Evolutionary conservation across 2,888 invertebrate species (phyloP), one percentile per base, ranked within the genome.

Genomic region (Cosmorhoe ocellata): DNA sequence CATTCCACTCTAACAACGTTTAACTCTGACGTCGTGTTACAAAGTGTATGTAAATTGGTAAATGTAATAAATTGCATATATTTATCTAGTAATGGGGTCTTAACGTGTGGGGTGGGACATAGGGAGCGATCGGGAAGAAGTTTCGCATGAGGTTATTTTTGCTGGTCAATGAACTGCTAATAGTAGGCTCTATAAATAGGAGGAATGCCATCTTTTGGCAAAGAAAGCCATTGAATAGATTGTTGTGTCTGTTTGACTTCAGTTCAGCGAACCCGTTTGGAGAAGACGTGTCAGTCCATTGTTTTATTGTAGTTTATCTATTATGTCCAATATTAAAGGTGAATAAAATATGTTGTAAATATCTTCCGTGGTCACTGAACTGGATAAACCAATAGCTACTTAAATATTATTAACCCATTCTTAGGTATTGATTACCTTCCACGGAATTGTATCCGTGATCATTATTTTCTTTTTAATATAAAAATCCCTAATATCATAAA

Each of bases 41-140:
- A 76, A 77, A 84, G 80, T 85, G 71, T 88, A 90, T 90, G 89
- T 87, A 88, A 88, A 90, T 89, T 85, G 84, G 81, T 86, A 80
- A 87, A 88, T 84, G 82, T 88, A 83, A 89, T 88, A 88, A 88
- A 87, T 88, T 87, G 86, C 85, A 84, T 83, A 81, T 84, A 85
- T 87, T 88, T 86, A 84, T 81, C 79, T 78, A 66, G 79, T 84
- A 83, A 85, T 84, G 81, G 85, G 72, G 73, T 72, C 69, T 79
- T 84, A 81, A 82, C 74, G 74, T 66, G 66, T 58, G 68, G 85
- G 82, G 81, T 74, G 78, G 76, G 66, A 68, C 67, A 52, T 57
- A 60, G 63, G 68, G 69, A 75, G 74, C 69, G 73, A 74, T 76
- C 63, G 64, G 60, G 59, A 59, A 51, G 42, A 41, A 33, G 45